These are phyloP conservation scores for Passer montanus DNA, from an alignment of 2,113 vertebrate genomes.

Conservation along the genomic window DNA sequence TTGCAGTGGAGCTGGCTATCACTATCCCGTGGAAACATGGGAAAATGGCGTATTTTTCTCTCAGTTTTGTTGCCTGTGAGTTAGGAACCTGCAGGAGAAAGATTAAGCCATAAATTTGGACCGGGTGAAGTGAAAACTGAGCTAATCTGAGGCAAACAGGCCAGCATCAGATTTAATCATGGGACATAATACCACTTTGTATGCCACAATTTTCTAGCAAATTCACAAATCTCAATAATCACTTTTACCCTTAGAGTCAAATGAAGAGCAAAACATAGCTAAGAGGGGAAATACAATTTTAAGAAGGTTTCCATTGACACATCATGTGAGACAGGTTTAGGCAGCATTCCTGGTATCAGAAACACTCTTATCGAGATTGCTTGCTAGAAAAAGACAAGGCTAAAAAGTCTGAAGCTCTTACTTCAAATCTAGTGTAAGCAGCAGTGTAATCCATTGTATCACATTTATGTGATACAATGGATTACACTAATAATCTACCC, in stretches of 20 bases:
- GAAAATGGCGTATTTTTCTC: not conserved
- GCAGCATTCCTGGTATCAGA: not conserved
- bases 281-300: not conserved
- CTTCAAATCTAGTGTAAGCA: not conserved
- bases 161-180: not conserved
- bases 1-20: not conserved
- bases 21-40: not conserved
- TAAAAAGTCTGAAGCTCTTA: not conserved
- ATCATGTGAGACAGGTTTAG: not conserved
- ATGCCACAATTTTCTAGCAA: not conserved
- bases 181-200: not conserved
- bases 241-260: not conserved
- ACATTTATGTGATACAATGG: not conserved
- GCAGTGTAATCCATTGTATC: too few relatives aligned
- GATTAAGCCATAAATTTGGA: not conserved
- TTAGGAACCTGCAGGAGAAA: not conserved
- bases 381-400: not conserved
- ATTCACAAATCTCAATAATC: not conserved
- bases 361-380: not conserved
- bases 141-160: not conserved
- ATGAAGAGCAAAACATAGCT: not conserved
- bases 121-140: not conserved
- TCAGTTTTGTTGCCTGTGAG: not conserved
- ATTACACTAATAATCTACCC: not conserved
- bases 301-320: not conserved